Evolutionary conservation across 2,113 vertebrate species (phyloP), one percentile per base, ranked within the genome.

Genomic region (Sakesphorus luctuosus): DNA sequence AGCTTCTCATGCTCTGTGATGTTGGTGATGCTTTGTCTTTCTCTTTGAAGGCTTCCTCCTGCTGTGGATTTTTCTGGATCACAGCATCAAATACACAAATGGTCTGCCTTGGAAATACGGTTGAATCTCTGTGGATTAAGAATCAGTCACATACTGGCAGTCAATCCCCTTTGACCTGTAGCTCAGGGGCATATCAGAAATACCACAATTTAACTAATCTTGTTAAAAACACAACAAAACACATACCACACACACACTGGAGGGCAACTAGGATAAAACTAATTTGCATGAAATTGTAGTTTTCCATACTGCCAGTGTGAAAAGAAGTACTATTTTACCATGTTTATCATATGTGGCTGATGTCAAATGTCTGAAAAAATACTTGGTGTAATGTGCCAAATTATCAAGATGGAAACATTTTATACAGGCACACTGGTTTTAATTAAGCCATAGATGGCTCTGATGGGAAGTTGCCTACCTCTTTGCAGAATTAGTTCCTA

Each of bases 381-480:
- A 46, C 16, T 55, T 55, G 19, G 16, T 77, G 21, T 19, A 31
- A 74, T 58, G 13, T 81, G 31, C 12, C 20, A 11, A 52, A 0
- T n/a, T 76, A 55, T 43, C 44, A 76, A 76, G 46, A 73, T 19
- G 4, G 35, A 69, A 81, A 66, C 7, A n/a, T 47, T 56, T 62
- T 28, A 65, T 21, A 36, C 12, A 40, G 16, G 44, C 5, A 0
- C 3, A 0, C 23, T 81, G n/a, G 3, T 74, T 77, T 46, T 31
- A 77, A 71, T 58, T 63, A 81, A 67, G 47, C 15, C 21, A 23
- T 21, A 75, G 24, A n/a, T 5, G 3, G 3, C 55, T 86, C 53
- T 75, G 47, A 67, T 35, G 9, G 5, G 33, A 59, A 67, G 18
- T 21, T 87, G 35, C 11, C 15, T n/a, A 17, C 18, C 16, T 68